Base-by-base conservation (phyloP, 92 coral and sea anemone species). In the Epizoanthus scotinus region DNA sequence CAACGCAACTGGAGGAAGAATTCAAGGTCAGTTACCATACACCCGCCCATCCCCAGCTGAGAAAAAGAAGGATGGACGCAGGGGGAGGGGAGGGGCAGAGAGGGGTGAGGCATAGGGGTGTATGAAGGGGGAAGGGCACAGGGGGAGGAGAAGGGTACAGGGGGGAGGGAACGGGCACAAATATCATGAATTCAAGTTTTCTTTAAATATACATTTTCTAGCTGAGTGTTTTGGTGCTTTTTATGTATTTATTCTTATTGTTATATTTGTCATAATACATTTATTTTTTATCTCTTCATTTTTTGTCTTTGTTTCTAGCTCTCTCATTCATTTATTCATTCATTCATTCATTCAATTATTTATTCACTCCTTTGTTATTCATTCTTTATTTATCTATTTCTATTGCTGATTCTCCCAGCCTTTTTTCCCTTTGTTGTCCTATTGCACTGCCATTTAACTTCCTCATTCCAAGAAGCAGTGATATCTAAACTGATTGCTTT, bases 1-100 rank as follows among this genome's bases (percentile, higher is more conserved):
- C 89, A 40, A 90, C 97, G 13, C 91, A 93, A 1, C 73, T 95
- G 28, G 94, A 94, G 47, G 94, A 95, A 63, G 98, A 95, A 18
- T 95, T 95, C 69, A 93, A 92, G 89, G 97, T 92, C 49, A 19
- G 80, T 67, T 64, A 15, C 31, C 8, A 29, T 44, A 44, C 52
- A 44, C 9, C 15, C 52, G 10, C 42, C 12, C 4, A 8, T 7
- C 21, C 15, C 13, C 20, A 6, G 17, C 70, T 69, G 19, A 68
- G 6, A 10, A 20, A 6, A 57, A 18, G 18, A 47, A 15, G n/a
- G 18, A 47, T 3, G n/a, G 14, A 25, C 5, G 34, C 25, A 15
- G 71, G 59, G 14, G 20, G 31, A 50, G 19, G 8, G 2, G 24
- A 72, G 60, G 40, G 3, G 40, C 40, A 5, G 4, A 34, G 40